Evolutionary conservation across 2,113 vertebrate genomes (phyloP).

Genomic region (Gorilla gorilla): DNA sequence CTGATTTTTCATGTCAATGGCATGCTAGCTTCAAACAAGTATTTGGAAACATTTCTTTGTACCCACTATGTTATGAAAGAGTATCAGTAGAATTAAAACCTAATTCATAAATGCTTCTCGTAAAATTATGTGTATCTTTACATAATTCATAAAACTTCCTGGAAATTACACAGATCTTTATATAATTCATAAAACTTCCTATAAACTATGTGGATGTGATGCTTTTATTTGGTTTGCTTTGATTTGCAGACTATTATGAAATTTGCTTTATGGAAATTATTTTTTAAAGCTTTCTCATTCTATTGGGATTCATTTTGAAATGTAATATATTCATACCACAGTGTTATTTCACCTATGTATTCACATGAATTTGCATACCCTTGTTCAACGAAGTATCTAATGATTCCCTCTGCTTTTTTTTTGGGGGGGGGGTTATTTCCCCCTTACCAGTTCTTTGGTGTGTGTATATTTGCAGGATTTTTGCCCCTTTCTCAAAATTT

Average conservation of each 20-base stretch:
- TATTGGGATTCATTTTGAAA: background rate
- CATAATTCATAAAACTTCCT: too few species aligned
- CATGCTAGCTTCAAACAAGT: too few species aligned
- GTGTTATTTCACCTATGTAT: background rate
- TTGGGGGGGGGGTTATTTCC: background rate
- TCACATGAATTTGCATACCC: background rate
- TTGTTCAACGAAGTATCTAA: background rate
- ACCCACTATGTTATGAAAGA: background rate
- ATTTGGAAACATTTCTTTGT: background rate
- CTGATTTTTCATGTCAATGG: too few species aligned
- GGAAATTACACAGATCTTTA: background rate
- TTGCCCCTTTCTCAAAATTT: background rate
- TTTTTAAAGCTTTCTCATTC: background rate
- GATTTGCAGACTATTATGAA: background rate
- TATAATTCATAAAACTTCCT: background rate
- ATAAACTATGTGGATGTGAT: background rate
- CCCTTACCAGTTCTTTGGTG: background rate
- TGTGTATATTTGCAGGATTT: background rate
- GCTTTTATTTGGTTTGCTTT: background rate
- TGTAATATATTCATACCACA: background rate
- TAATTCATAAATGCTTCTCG: too few species aligned
- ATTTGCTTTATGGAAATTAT: background rate
- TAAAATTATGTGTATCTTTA: too few species aligned
- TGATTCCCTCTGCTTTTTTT: background rate
- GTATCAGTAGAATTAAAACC: background rate